phyloP scores from a whole-genome alignment of 1,140 invertebrate species.

The Drosophila insularis region DNA sequence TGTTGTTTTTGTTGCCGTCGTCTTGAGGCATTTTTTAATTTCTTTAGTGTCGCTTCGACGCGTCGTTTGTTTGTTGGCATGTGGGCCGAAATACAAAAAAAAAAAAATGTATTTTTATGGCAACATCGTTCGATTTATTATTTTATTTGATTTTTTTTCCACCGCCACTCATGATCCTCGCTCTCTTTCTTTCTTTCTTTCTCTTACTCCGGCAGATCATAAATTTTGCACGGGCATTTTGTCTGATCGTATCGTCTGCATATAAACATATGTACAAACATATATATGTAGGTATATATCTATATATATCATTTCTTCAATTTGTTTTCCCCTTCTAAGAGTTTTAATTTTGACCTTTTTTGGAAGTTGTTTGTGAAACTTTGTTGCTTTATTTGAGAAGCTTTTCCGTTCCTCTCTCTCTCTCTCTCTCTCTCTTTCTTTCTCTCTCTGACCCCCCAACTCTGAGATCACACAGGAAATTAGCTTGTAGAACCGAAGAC shows the following conservation, averaged over 20 bases:
- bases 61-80: constrained; percentile 35
- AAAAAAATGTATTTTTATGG: constrained; percentile 76
- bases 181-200: constrained; percentile 9
- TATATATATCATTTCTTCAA: no score
- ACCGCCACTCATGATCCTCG: not conserved
- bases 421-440: constrained; percentile 1
- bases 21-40: constrained; percentile 75
- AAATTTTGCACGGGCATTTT: constrained; percentile 20
- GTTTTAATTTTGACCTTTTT: constrained; percentile 64
- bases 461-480: constrained; percentile 74
- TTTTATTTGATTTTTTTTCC: constrained; percentile 32
- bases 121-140: constrained; percentile 61
- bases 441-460: constrained; percentile 2
- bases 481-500: constrained; percentile 26
- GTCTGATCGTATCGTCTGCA: not conserved
- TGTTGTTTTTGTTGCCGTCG: constrained; percentile 36
- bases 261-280: not conserved
- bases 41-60: constrained; percentile 60
- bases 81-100: constrained; percentile 60
- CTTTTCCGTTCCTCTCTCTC: constrained; percentile 20
- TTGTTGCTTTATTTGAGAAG: constrained; percentile 29
- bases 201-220: constrained; percentile 35
- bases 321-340: no score
- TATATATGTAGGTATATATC: no score
- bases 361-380: constrained; percentile 51